Evolutionary conservation across 2,797 vertebrate genomes (phyloP), one percentile per base, ranked within the genome.

Genomic region (Sandelia bainsii): DNA sequence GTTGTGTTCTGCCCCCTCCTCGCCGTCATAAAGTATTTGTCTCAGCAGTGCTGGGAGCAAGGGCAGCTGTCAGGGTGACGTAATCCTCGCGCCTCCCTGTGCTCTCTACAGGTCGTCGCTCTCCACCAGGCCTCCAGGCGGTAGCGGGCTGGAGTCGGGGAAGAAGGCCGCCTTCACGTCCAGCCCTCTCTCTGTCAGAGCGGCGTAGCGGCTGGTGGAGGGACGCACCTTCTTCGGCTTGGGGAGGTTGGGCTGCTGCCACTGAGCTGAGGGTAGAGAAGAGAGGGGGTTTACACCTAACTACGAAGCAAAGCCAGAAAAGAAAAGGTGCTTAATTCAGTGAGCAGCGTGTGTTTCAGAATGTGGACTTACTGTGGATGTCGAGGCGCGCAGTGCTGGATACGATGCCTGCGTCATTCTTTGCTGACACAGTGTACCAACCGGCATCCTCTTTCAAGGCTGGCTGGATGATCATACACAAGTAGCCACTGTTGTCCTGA

Each of bases 111-210:
- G 96, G 85, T 99, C 98, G 6, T 99, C 98, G 0, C 98, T 99
- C 77, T 99, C 98, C 85, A 99, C 97, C 90, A 99, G 92, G 84
- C 93, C 92, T 7, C 96, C 96, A 0, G 96, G 90, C 9, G 87
- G 96, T 82, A 97, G 95, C 0, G 97, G 96, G 75, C 91, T 97
- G 90, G 96, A 95, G 83, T 99, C 98, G 0, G 98, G 98, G 88
- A 98, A 96, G 94, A 99, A 99, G 25, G 98, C 98, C 0, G 98
- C 98, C 91, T 95, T 99, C 89, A 99, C 98, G 62, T 99, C 98
- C 87, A 99, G 96, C 64, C 98, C 98, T 89, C 97, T 94, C 93
- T 99, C 98, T 17, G 96, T 99, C 81, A 99, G 96, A 2, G 97
- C 98, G 1, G 98, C 98, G 0, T 99, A 99, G 83, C 98, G 96